Evolutionary conservation across 2,113 vertebrate species (phyloP).

Genomic region (Triplophysa siluroides): DNA sequence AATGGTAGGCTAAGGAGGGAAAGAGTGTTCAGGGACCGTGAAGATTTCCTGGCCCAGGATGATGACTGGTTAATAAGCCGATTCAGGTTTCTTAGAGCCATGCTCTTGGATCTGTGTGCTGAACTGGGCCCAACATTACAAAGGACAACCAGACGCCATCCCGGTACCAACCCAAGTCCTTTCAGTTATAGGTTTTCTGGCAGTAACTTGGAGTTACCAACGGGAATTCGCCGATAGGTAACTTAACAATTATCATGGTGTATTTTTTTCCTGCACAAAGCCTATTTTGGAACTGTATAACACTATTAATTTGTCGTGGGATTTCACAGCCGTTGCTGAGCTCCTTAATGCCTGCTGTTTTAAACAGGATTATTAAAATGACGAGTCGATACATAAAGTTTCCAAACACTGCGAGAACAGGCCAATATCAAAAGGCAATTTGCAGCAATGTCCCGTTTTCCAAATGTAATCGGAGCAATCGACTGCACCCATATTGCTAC

Average conservation of each 20-base stretch:
- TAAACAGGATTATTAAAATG: not conserved
- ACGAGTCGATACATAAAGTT: too few species aligned
- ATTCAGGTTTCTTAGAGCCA: slow-evolving; percentile 38
- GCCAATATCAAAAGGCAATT: too few species aligned
- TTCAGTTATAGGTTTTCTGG: too few species aligned
- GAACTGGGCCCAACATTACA: slow-evolving; percentile 17
- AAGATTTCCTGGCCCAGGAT: slow-evolving; percentile 38
- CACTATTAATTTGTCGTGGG: not conserved
- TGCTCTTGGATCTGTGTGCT: slow-evolving; percentile 38
- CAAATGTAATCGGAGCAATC: too few species aligned
- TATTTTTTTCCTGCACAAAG: not conserved
- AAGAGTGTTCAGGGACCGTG: not conserved
- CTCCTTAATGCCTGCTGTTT: not conserved
- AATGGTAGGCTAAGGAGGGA: not conserved
- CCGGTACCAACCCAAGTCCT: not conserved
- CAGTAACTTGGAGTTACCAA: too few species aligned
- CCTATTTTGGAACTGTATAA: not conserved
- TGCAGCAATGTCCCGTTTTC: too few species aligned
- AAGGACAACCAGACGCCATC: not conserved
- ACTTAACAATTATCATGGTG: not conserved
- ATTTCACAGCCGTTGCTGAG: not conserved
- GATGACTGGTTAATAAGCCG: slow-evolving; percentile 51
- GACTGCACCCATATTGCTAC: too few species aligned
- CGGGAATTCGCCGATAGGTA: too few species aligned
- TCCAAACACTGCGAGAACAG: too few species aligned